phyloP scores from a whole-genome alignment of 2,113 vertebrate genomes.

The Ailuropoda melanoleuca region DNA sequence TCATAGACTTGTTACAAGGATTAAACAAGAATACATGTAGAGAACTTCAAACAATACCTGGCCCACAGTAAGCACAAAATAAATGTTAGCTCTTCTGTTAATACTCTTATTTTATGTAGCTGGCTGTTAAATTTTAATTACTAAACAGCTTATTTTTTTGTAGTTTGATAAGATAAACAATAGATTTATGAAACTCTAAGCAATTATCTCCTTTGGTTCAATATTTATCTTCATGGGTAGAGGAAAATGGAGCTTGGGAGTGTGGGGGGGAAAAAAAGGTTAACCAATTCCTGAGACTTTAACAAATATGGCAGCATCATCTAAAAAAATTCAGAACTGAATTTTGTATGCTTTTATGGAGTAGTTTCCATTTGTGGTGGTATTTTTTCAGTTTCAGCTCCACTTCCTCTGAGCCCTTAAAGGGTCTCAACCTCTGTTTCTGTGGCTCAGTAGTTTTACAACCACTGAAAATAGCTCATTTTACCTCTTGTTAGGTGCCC shows the following conservation, averaged over 20 bases:
- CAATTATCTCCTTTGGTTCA: constrained; percentile 33
- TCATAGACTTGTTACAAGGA: background rate
- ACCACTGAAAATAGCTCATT: constrained; percentile 64
- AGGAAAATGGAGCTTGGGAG: background rate
- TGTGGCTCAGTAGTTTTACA: constrained; percentile 71
- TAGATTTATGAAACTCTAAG: constrained; percentile 46
- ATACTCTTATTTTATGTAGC: background rate
- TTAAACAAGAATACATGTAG: constrained; percentile 32
- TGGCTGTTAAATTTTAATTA: constrained; percentile 56
- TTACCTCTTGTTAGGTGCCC: constrained; percentile 78
- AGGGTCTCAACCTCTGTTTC: constrained; percentile 62
- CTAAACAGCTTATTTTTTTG: constrained; percentile 10
- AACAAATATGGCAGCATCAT: background rate
- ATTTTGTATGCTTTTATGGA: background rate
- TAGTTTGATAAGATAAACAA: constrained; percentile 36
- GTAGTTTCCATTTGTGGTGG: background rate
- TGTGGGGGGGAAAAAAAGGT: background rate
- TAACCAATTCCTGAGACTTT: background rate
- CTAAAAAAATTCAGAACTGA: background rate
- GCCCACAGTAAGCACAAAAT: background rate
- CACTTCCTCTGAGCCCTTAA: constrained; percentile 59
- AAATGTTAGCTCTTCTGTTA: constrained; percentile 53
- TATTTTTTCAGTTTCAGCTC: constrained; percentile 40
- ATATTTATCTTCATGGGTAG: constrained; percentile 12
- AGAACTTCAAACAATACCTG: constrained; percentile 12